Percentiles rank a stretch among this genome's conserved stretches.
Conservation (phyloP, 2,113 vertebrate species). For the Coptodon rendalli region DNA sequence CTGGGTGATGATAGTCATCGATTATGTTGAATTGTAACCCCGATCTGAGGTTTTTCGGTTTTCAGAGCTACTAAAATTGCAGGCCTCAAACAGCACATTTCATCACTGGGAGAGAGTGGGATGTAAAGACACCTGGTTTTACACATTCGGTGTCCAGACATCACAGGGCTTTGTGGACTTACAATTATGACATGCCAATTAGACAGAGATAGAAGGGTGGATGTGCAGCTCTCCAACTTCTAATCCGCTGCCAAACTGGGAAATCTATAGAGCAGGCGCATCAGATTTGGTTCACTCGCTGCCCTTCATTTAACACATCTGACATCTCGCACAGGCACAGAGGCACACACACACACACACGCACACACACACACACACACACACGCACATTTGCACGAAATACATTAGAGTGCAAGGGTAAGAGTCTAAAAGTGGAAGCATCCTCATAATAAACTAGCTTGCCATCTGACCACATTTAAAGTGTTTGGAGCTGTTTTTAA, state of each 20-base stretch:
- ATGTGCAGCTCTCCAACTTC: conserved; percentile 39
- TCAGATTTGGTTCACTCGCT: conserved; percentile 49
- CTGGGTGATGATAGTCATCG: neutral
- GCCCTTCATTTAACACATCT: conserved; percentile 56
- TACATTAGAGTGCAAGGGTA: neutral
- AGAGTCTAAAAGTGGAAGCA: neutral
- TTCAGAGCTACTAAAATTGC: conserved; percentile 3
- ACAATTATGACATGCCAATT: conserved; percentile 68
- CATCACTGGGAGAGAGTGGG: neutral
- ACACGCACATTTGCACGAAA: neutral
- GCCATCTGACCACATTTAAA: neutral
- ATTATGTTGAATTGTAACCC: conserved; percentile 24
- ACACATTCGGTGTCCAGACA: conserved; percentile 15
- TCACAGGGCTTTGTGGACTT: conserved; percentile 34
- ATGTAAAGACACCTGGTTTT: conserved; percentile 9
- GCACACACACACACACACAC: neutral
- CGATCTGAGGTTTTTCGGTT: conserved; percentile 1
- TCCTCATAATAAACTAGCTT: neutral
- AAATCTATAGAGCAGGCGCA: conserved; percentile 33
- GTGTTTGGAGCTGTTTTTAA: neutral
- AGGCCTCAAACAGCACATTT: conserved; percentile 23
- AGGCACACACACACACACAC: neutral
- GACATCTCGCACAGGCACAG: neutral
- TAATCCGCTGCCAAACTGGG: conserved; percentile 66
- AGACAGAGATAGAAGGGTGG: conserved; percentile 38